A percentile compares a stretch with the other conserved stretches of the same genome.
phyloP scores from a whole-genome alignment of 2,888 invertebrate species.

The Cerastis leucographa region DNA sequence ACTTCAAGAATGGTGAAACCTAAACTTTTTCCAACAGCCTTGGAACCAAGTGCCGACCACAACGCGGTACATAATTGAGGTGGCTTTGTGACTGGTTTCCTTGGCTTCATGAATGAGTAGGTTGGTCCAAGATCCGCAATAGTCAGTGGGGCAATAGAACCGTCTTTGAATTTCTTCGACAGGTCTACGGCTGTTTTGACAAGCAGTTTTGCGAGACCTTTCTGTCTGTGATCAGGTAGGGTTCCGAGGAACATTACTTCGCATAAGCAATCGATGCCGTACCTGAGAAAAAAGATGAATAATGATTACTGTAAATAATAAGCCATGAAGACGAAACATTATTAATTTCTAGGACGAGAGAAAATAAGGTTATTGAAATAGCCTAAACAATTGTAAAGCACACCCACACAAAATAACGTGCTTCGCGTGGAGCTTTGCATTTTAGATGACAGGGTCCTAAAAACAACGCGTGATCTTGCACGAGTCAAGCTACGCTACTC shows the following conservation, averaged over 20 bases:
- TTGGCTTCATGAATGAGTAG: slow-evolving; percentile 69
- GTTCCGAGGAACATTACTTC: slow-evolving; percentile 93
- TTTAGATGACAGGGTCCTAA: neutral
- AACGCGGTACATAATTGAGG: slow-evolving; percentile 36
- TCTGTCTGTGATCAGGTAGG: slow-evolving; percentile 85
- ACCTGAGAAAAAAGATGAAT: slow-evolving; percentile 77
- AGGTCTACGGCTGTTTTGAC: slow-evolving; percentile 89
- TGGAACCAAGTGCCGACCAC: slow-evolving; percentile 46
- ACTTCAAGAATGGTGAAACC: slow-evolving; percentile 34
- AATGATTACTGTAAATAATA: neutral
- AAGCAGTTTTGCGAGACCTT: slow-evolving; percentile 89
- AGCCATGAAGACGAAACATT: neutral
- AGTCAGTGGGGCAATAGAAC: slow-evolving; percentile 78
- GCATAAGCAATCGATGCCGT: slow-evolving; percentile 90
- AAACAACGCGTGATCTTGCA: no score
- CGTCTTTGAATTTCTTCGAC: slow-evolving; percentile 83
- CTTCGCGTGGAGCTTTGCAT: no score
- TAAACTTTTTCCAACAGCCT: slow-evolving; percentile 38
- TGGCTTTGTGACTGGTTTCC: slow-evolving; percentile 26
- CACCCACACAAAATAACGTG: neutral
- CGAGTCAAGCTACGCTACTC: no score
- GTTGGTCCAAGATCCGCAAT: slow-evolving; percentile 83
- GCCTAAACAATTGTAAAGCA: neutral
- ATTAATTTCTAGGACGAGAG: neutral
- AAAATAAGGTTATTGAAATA: neutral